phyloP scores from a whole-genome alignment of 2,888 invertebrate genomes.

The Malachius bipustulatus region DNA sequence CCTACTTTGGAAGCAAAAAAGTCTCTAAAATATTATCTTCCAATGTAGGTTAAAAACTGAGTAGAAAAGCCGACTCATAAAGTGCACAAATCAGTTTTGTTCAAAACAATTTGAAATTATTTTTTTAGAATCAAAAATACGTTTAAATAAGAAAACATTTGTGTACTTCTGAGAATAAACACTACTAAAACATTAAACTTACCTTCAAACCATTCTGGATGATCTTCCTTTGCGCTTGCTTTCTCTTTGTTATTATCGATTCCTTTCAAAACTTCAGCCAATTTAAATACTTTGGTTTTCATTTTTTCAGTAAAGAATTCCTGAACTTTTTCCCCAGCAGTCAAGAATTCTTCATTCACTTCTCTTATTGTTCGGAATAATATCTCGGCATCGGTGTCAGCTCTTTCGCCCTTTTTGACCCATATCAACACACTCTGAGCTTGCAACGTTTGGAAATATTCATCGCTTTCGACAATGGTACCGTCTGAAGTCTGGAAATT shows the following conservation, averaged over 20 bases:
- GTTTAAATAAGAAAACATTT: too few relatives aligned
- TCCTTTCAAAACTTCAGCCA: constrained; percentile 35
- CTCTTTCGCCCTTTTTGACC: constrained; percentile 33
- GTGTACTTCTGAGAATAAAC: too few relatives aligned
- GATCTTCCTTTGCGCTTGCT: constrained; percentile 46
- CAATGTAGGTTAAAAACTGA: too few relatives aligned
- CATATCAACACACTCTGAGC: constrained; percentile 62
- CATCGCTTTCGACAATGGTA: constrained; percentile 59
- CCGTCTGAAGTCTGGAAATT: constrained; percentile 46
- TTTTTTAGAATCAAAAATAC: too few relatives aligned
- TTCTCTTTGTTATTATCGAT: constrained; percentile 46
- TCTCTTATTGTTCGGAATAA: constrained; percentile 57
- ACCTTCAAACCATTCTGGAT: constrained; percentile 74
- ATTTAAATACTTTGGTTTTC: constrained; percentile 42
- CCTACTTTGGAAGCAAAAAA: too few relatives aligned
- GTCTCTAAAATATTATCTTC: too few relatives aligned
- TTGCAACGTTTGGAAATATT: constrained; percentile 61
- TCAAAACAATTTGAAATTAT: too few relatives aligned
- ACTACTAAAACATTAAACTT: constrained; percentile 24
- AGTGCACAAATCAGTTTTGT: too few relatives aligned
- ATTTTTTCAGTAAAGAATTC: constrained; percentile 62
- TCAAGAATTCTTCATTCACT: constrained; percentile 55
- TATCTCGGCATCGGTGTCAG: constrained; percentile 51
- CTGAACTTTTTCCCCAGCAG: constrained; percentile 57
- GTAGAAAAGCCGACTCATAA: too few relatives aligned